Conservation (phyloP, 2,888 invertebrate species). For the Shargacucullia verbasci region DNA sequence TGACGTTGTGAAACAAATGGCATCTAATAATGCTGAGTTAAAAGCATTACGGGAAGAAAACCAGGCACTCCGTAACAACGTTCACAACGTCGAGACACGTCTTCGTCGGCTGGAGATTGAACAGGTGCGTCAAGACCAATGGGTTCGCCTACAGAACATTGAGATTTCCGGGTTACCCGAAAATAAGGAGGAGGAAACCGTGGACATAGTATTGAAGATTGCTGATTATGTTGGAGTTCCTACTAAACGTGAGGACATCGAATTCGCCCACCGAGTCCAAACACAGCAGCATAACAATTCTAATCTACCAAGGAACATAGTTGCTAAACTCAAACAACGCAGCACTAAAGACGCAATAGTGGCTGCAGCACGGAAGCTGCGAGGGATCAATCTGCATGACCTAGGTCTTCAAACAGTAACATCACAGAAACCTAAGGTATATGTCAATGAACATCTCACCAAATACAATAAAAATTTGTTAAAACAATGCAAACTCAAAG, state of each 20-base stretch:
- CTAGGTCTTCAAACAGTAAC: background rate
- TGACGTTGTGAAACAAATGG: background rate
- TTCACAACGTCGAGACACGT: background rate
- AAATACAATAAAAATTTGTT: background rate
- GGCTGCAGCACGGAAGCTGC: background rate
- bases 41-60: background rate
- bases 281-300: background rate
- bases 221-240: background rate
- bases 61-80: background rate
- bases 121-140: background rate
- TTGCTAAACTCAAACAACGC: background rate
- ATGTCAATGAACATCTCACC: background rate
- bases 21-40: background rate
- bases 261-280: background rate
- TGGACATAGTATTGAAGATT: background rate
- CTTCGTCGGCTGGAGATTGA: background rate
- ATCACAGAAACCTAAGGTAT: background rate
- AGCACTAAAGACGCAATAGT: background rate
- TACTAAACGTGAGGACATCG: background rate
- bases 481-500: slow-evolving; percentile 1
- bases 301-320: slow-evolving; percentile 1
- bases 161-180: background rate
- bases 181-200: background rate
- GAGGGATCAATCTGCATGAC: background rate
- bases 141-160: slow-evolving; percentile 1